These are phyloP conservation scores for Torymus auratus DNA, from an alignment of 2,888 invertebrate genomes.

Conservation along the genomic window DNA sequence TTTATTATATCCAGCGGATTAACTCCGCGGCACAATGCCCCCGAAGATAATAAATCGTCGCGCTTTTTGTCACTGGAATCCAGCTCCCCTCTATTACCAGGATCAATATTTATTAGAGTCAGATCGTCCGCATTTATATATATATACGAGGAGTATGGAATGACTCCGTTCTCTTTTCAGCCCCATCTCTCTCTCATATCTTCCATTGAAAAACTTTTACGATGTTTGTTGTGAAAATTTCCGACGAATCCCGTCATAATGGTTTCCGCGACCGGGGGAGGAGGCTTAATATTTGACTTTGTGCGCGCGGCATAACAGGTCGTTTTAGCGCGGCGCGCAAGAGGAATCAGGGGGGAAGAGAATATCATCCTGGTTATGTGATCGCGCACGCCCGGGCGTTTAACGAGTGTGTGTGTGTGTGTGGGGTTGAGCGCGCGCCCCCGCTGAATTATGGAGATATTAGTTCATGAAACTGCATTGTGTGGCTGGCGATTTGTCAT, in stretches of 20 bases:
- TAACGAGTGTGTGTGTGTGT: constrained; percentile 32
- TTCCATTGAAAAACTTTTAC: constrained; percentile 52
- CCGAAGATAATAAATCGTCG: constrained; percentile 51
- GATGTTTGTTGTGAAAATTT: constrained; percentile 57
- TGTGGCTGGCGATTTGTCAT: constrained; percentile 68
- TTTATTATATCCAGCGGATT: constrained; percentile 34
- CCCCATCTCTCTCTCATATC: no score
- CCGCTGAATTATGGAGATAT: constrained; percentile 71
- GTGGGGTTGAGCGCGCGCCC: constrained; percentile 31
- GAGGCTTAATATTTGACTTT: constrained; percentile 63
- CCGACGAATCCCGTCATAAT: constrained; percentile 47
- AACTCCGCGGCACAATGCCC: constrained; percentile 33
- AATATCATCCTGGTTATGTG: background rate
- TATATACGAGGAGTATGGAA: constrained; percentile 36
- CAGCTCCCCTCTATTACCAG: constrained; percentile 28
- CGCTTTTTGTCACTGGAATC: constrained; percentile 42
- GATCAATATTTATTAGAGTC: constrained; percentile 55
- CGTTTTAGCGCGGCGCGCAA: constrained; percentile 47
- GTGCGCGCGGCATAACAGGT: constrained; percentile 51
- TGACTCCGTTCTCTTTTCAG: background rate
- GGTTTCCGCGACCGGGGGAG: constrained; percentile 20
- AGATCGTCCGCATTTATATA: constrained; percentile 17
- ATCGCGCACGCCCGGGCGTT: constrained; percentile 55
- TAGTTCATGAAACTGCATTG: constrained; percentile 67
- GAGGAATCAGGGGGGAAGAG: background rate